Conservation (phyloP, 1,140 invertebrate species). For the Trichonephila clavipes region DNA sequence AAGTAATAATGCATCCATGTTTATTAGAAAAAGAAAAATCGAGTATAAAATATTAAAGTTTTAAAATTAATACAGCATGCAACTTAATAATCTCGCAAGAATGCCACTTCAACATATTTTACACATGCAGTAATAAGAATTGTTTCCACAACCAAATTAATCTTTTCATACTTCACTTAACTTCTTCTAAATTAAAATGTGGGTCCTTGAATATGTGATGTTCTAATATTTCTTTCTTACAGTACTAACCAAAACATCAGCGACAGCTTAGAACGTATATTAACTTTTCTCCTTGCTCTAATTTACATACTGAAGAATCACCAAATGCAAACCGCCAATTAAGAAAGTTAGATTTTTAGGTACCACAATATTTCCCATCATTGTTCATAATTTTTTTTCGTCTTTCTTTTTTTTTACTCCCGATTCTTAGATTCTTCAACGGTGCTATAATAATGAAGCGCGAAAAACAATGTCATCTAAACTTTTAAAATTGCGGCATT, state of each 20-base stretch:
- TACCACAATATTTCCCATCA: not conserved
- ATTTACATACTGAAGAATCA: slow-evolving; percentile 55
- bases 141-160: not conserved
- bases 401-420: not conserved
- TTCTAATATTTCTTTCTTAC: not conserved
- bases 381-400: not conserved
- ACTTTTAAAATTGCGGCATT: slow-evolving; percentile 35
- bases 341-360: not conserved
- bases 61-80: too few species aligned
- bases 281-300: not conserved
- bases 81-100: too few species aligned
- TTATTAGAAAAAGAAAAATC: too few species aligned
- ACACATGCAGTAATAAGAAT: not conserved
- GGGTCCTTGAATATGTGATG: not conserved
- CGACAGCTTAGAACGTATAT: not conserved
- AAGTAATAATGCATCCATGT: too few species aligned
- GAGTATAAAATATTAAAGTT: too few species aligned
- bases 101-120: too few species aligned
- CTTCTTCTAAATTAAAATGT: slow-evolving; percentile 32
- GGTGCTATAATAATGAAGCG: slow-evolving; percentile 31
- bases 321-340: slow-evolving; percentile 29
- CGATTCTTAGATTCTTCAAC: not conserved
- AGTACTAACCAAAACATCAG: not conserved
- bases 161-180: not conserved
- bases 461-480: not conserved